phyloP scores from a whole-genome alignment of 2,797 vertebrate genomes.

The Phrynocephalus vlangalii region DNA sequence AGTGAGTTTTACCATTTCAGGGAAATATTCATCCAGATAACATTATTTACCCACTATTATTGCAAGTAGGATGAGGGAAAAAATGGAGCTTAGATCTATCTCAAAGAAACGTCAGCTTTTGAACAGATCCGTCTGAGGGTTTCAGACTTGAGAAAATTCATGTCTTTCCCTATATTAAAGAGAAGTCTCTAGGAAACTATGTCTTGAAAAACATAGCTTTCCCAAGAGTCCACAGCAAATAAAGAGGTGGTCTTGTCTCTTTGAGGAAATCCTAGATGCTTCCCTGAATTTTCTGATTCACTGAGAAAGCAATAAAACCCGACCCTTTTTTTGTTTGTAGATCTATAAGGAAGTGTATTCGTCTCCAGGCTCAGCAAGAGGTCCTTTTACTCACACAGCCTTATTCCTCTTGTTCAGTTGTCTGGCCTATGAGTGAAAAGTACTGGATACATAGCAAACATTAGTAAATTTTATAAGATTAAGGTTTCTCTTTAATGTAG shows the following conservation, averaged over 20 bases:
- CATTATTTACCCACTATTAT: slow-evolving; percentile 37
- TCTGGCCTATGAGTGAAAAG: neutral
- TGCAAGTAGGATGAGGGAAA: slow-evolving; percentile 16
- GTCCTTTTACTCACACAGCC: too few relatives aligned
- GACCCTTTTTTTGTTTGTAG: neutral
- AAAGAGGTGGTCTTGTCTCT: slow-evolving; percentile 19
- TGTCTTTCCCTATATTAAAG: too few relatives aligned
- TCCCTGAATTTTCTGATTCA: neutral
- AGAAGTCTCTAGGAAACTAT: too few relatives aligned
- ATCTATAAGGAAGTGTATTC: neutral
- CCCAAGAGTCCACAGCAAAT: neutral
- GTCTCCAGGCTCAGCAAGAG: too few relatives aligned
- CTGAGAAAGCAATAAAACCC: too few relatives aligned
- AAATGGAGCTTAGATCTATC: slow-evolving; percentile 36
- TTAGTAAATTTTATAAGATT: neutral
- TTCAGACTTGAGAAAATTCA: slow-evolving; percentile 20
- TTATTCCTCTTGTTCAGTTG: neutral
- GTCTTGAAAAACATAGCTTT: too few relatives aligned
- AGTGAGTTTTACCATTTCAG: slow-evolving; percentile 28
- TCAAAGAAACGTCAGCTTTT: slow-evolving; percentile 46
- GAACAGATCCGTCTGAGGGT: slow-evolving; percentile 44
- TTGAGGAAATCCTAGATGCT: slow-evolving; percentile 41
- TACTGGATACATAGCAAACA: neutral
- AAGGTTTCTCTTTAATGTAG: neutral
- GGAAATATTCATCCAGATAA: neutral